Evolutionary conservation across 2,113 vertebrate species (phyloP), one percentile per base, ranked within the genome.

Genomic region (Heterochromis multidens): DNA sequence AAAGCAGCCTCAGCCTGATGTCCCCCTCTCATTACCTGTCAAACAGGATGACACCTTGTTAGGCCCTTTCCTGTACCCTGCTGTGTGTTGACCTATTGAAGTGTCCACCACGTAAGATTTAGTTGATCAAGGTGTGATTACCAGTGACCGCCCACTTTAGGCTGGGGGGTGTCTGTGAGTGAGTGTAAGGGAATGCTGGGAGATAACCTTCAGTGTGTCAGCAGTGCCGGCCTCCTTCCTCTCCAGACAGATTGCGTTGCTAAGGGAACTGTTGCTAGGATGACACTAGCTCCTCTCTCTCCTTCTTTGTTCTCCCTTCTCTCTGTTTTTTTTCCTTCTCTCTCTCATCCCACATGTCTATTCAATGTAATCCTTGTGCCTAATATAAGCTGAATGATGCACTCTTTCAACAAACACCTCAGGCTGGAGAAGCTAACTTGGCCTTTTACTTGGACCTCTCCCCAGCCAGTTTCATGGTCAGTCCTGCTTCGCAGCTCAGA

Each of bases 201-300:
- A 87, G 87, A 92, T 94, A 93, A 95, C 90, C 90, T 94, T 90
- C 93, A 91, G 85, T 87, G 82, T 90, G 88, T 88, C 85, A 91
- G 90, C 90, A 91, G 82, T 56, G 80, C 77, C 52, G 83, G 90
- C 83, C 86, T 88, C 29, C 80, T 82, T 89, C 88, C 92, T 94
- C 91, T 92, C 90, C 82, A 93, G 93, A 94, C 92, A 93, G 92
- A 95, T 94, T 91, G 92, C 1, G 96, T 96, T 96, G 93, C 94
- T 94, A 95, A 82, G 95, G 96, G 78, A 96, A 96, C 96, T 72
- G 94, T 95, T 94, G 93, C 94, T 94, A 95, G 94, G 94, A 94
- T 81, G 88, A 93, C 92, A 88, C 89, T 91, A 61, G 80, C 84
- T 35, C 81, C 80, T 89, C 84, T 91, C 87, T 90, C 87, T 89